Percentiles rank a stretch among this genome's conserved stretches.
Evolutionary conservation across 2,888 invertebrate genomes (phyloP).

Genomic region (Tenthredo amoena): DNA sequence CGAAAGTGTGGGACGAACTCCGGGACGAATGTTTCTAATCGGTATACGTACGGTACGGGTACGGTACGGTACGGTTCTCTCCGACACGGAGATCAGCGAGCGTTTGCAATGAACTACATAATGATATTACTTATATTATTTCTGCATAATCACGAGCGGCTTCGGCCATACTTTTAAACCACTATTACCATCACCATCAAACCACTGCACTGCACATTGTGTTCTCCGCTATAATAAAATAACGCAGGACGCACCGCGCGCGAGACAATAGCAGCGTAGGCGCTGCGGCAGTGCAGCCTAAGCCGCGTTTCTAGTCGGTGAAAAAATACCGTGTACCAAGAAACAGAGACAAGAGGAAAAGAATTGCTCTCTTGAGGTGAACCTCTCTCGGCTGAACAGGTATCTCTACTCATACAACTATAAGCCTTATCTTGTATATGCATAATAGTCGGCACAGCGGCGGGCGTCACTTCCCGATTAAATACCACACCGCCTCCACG

Average conservation of each 20-base stretch:
- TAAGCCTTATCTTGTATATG: slow-evolving; percentile 20
- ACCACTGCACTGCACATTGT: neutral
- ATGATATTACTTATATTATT: slow-evolving; percentile 42
- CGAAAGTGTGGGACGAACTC: slow-evolving; percentile 55
- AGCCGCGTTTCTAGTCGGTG: neutral
- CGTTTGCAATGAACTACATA: slow-evolving; percentile 38
- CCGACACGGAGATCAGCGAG: slow-evolving; percentile 41
- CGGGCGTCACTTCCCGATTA: slow-evolving; percentile 49
- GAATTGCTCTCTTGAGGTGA: slow-evolving; percentile 18
- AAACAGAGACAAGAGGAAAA: neutral
- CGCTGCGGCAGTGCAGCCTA: slow-evolving; percentile 2
- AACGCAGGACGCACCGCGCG: slow-evolving; percentile 28
- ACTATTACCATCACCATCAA: slow-evolving; percentile 10
- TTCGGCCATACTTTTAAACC: slow-evolving; percentile 1
- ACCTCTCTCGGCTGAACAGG: slow-evolving; percentile 31
- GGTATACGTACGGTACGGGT: slow-evolving; percentile 12
- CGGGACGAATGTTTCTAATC: slow-evolving; percentile 52
- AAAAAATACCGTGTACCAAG: neutral
- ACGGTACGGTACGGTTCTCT: slow-evolving; percentile 14
- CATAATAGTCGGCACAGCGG: slow-evolving; percentile 26
- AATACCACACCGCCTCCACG: slow-evolving; percentile 38
- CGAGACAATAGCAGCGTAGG: slow-evolving; percentile 48
- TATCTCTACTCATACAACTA: slow-evolving; percentile 13
- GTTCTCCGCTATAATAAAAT: neutral
- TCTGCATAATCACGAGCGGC: slow-evolving; percentile 46